These are phyloP conservation scores for Ectropis crepuscularia DNA, from an alignment of 2,888 invertebrate genomes.

Conservation along the genomic window DNA sequence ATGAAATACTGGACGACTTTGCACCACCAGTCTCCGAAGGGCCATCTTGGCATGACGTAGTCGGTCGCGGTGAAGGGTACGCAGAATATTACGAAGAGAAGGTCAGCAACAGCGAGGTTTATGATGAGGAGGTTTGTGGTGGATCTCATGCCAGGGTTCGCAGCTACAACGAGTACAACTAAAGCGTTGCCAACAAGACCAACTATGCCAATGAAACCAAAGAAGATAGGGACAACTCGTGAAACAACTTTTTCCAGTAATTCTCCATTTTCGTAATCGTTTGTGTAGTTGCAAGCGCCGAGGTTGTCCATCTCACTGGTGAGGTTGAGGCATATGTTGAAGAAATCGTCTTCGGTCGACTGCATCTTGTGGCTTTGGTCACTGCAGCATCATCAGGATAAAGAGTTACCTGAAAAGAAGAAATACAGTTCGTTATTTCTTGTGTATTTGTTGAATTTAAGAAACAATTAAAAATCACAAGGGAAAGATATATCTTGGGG, in stretches of 20 bases:
- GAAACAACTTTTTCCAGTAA: constrained; percentile 87
- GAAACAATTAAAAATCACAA: neutral
- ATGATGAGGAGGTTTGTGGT: constrained; percentile 97
- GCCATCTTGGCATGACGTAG: constrained; percentile 95
- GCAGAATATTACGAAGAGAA: constrained; percentile 96
- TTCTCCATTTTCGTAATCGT: constrained; percentile 79
- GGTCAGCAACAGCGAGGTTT: constrained; percentile 94
- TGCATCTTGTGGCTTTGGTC: constrained; percentile 60
- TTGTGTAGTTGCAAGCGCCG: constrained; percentile 70
- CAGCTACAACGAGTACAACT: constrained; percentile 94
- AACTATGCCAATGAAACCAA: constrained; percentile 93
- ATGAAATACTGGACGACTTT: constrained; percentile 96
- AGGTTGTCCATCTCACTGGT: constrained; percentile 67
- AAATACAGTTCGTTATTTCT: neutral
- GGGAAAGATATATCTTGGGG: neutral
- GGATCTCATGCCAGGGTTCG: constrained; percentile 96
- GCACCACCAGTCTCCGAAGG: constrained; percentile 95
- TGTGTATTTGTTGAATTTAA: too few relatives aligned
- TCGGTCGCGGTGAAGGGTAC: constrained; percentile 97
- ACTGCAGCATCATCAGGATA: constrained; percentile 48
- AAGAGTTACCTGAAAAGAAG: constrained; percentile 34
- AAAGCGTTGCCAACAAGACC: constrained; percentile 96
- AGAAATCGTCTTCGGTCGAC: constrained; percentile 75
- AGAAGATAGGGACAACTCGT: constrained; percentile 91
- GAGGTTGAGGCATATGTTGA: constrained; percentile 73